A percentile compares a stretch with the other conserved stretches of the same genome.
phyloP scores from a whole-genome alignment of 2,113 vertebrate genomes.

The Podarcis raffonei region DNA sequence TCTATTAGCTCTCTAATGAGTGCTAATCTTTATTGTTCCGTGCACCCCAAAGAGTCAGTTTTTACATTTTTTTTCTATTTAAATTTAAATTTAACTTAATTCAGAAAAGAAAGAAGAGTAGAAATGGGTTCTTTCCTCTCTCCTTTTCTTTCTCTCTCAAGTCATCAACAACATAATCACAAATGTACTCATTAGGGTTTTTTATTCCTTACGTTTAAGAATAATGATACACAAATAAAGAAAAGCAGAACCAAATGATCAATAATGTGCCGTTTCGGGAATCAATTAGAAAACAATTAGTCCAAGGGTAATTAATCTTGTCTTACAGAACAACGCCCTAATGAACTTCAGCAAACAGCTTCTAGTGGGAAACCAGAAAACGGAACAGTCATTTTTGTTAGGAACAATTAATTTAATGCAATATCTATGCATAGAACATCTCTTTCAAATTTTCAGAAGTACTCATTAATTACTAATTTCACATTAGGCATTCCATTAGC shows the following conservation, averaged over 20 bases:
- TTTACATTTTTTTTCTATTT: constrained; percentile 7
- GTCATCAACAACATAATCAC: neutral
- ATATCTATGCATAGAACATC: constrained; percentile 12
- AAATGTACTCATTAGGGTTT: neutral
- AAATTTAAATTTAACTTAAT: constrained; percentile 11
- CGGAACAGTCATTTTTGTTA: constrained; percentile 16
- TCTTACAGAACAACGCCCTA: constrained; percentile 17
- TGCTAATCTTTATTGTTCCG: constrained; percentile 7
- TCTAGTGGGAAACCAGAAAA: neutral
- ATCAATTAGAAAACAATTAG: constrained; percentile 40
- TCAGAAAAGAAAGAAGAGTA: neutral
- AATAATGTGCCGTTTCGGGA: constrained; percentile 30
- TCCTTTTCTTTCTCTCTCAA: neutral
- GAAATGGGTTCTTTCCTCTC: neutral
- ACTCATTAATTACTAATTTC: constrained; percentile 26
- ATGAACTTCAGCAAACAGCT: constrained; percentile 18
- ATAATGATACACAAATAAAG: neutral
- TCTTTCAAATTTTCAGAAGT: neutral
- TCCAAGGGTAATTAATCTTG: constrained; percentile 36
- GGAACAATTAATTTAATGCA: constrained; percentile 24
- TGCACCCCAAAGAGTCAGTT: neutral
- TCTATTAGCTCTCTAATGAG: constrained; percentile 13
- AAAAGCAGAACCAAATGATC: neutral
- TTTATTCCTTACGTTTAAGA: neutral
- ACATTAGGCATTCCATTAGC: constrained; percentile 11